Conservation (phyloP, 2,888 invertebrate species). For the Drosophila nigricruria region DNA sequence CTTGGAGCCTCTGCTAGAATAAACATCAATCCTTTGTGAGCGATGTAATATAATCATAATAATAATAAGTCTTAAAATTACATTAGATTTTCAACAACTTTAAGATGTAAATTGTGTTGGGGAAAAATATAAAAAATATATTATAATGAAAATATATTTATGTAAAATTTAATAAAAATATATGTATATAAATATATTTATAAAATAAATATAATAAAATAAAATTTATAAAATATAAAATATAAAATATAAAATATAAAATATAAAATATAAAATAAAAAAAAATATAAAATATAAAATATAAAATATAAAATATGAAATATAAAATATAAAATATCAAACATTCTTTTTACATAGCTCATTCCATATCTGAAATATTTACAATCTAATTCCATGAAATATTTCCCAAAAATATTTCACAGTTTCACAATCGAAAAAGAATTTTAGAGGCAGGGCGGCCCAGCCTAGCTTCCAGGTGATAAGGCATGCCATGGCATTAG, state of each 20-base stretch:
- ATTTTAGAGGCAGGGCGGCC: neutral
- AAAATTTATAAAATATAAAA: too few species aligned
- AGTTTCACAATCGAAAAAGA: neutral
- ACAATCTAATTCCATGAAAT: neutral
- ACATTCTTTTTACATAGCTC: too few species aligned
- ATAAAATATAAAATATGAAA: too few species aligned
- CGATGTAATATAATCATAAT: constrained; percentile 17
- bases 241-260: too few species aligned
- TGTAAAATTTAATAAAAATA: neutral
- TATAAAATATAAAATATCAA: too few species aligned
- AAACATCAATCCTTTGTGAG: constrained; percentile 25
- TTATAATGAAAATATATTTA: neutral
- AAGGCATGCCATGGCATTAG: constrained; percentile 1
- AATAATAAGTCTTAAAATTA: neutral
- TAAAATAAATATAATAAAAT: too few species aligned
- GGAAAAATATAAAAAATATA: neutral
- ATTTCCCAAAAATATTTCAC: neutral
- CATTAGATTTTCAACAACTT: constrained; percentile 2
- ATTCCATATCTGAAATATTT: too few species aligned
- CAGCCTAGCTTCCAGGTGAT: neutral
- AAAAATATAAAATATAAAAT: too few species aligned
- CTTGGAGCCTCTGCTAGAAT: constrained; percentile 13
- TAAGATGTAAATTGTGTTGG: neutral
- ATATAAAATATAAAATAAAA: too few species aligned
- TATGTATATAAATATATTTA: neutral